phyloP scores from a whole-genome alignment of 2,888 invertebrate species.

The Aethes cnicana region DNA sequence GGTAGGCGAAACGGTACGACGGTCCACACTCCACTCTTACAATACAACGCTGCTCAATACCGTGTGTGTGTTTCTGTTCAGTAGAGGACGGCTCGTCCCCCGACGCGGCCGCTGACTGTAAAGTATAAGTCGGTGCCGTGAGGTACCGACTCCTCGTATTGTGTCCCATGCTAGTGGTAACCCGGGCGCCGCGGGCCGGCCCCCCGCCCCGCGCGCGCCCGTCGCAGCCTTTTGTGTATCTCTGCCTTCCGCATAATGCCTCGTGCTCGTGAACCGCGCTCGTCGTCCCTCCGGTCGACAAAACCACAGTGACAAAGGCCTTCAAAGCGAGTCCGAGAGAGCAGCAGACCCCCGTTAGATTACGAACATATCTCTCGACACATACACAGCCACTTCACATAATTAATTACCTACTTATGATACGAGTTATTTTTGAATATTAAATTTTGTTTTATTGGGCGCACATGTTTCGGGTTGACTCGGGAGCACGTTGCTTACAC shows the following conservation, averaged over 20 bases:
- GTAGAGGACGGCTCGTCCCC: conserved; percentile 78
- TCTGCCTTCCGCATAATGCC: conserved; percentile 75
- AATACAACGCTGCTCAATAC: conserved; percentile 81
- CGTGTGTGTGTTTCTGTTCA: conserved; percentile 82
- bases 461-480: conserved; percentile 63
- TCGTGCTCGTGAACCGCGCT: conserved; percentile 62
- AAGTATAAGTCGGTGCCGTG: conserved; percentile 69
- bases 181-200: conserved; percentile 67
- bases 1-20: conserved; percentile 98
- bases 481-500: conserved; percentile 76
- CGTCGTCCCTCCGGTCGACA: conserved; percentile 58
- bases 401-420: conserved; percentile 41
- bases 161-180: conserved; percentile 70
- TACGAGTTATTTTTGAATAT: conserved; percentile 57
- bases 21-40: conserved; percentile 82
- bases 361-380: conserved; percentile 58
- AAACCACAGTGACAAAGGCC: conserved; percentile 82
- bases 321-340: conserved; percentile 82
- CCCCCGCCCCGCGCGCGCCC: conserved; percentile 68
- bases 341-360: conserved; percentile 82
- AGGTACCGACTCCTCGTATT: conserved; percentile 63
- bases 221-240: conserved; percentile 70
- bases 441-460: conserved; percentile 61
- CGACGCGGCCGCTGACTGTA: conserved; percentile 77
- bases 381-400: conserved; percentile 77